phyloP scores from a whole-genome alignment of 2,888 invertebrate genomes.

The Macroteleia sp. region DNA sequence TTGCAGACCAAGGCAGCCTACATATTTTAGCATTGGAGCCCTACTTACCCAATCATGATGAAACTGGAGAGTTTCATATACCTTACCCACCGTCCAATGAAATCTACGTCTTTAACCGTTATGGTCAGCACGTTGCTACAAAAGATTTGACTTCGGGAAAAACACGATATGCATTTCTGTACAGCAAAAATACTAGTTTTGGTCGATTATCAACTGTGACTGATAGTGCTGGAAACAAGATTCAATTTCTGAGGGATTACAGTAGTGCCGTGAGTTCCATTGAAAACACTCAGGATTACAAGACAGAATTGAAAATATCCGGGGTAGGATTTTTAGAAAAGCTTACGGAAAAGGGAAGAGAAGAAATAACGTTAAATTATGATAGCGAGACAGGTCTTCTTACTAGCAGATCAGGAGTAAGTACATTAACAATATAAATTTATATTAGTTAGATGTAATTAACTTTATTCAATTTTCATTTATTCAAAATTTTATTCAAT shows the following conservation, averaged over 20 bases:
- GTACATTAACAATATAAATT: too few species aligned
- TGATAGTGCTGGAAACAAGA: constrained; percentile 96
- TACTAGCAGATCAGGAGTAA: constrained; percentile 91
- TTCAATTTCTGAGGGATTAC: constrained; percentile 95
- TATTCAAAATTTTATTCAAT: neutral
- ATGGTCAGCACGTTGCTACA: constrained; percentile 98
- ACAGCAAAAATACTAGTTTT: constrained; percentile 98
- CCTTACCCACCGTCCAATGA: constrained; percentile 97
- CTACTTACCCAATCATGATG: constrained; percentile 93
- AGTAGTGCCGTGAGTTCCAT: constrained; percentile 96
- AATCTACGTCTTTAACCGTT: constrained; percentile 96
- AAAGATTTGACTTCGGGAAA: constrained; percentile 97
- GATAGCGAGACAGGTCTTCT: constrained; percentile 94
- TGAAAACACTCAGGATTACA: constrained; percentile 97
- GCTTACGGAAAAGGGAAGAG: constrained; percentile 93
- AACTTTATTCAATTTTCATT: too few species aligned
- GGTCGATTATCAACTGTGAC: constrained; percentile 97
- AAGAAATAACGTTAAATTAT: constrained; percentile 95
- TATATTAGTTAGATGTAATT: neutral
- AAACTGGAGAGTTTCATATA: constrained; percentile 96
- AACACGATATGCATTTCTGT: constrained; percentile 96
- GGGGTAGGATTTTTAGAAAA: constrained; percentile 96
- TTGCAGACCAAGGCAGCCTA: constrained; percentile 96
- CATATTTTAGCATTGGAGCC: constrained; percentile 94
- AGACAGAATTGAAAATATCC: constrained; percentile 95